Conservation (phyloP, 2,888 invertebrate species). For the Resseliella maxima region DNA sequence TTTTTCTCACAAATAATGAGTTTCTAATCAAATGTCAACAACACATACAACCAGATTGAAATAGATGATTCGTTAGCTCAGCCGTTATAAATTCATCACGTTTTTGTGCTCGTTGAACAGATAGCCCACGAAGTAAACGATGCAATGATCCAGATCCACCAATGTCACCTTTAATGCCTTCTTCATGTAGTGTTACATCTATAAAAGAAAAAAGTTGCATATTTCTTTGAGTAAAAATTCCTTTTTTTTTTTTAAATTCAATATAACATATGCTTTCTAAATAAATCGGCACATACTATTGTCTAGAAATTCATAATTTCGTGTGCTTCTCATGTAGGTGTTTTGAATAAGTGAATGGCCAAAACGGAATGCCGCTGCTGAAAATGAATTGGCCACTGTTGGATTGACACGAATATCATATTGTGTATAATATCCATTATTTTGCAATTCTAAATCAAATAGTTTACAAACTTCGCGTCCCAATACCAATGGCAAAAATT, state of each 20-base stretch:
- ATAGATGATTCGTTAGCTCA: conserved; percentile 85
- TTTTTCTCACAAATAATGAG: not conserved
- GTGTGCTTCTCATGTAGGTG: conserved; percentile 79
- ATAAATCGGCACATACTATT: conserved; percentile 73
- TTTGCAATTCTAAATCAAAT: conserved; percentile 78
- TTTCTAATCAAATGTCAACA: not conserved
- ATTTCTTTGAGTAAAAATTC: not conserved
- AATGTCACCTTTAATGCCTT: conserved; percentile 78
- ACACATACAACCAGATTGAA: conserved; percentile 73
- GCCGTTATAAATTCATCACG: conserved; percentile 85
- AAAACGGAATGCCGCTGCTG: conserved; percentile 86
- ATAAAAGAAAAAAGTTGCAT: conserved; percentile 57
- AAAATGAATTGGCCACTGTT: conserved; percentile 81
- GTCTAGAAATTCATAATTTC: conserved; percentile 74
- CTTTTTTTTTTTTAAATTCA: conserved; percentile 31
- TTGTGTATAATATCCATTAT: conserved; percentile 77
- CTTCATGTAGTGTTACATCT: conserved; percentile 86
- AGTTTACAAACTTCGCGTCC: conserved; percentile 80
- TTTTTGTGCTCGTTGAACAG: conserved; percentile 80
- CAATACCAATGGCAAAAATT: conserved; percentile 83
- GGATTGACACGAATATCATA: conserved; percentile 80
- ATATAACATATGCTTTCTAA: not conserved
- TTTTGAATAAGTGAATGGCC: conserved; percentile 88
- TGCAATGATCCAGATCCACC: conserved; percentile 85
- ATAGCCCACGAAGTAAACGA: conserved; percentile 79